A percentile compares a stretch with the other conserved stretches of the same genome.
These are phyloP conservation scores for Eulacestoma nigropectus DNA, from an alignment of 2,113 vertebrate species.

Conservation along the genomic window DNA sequence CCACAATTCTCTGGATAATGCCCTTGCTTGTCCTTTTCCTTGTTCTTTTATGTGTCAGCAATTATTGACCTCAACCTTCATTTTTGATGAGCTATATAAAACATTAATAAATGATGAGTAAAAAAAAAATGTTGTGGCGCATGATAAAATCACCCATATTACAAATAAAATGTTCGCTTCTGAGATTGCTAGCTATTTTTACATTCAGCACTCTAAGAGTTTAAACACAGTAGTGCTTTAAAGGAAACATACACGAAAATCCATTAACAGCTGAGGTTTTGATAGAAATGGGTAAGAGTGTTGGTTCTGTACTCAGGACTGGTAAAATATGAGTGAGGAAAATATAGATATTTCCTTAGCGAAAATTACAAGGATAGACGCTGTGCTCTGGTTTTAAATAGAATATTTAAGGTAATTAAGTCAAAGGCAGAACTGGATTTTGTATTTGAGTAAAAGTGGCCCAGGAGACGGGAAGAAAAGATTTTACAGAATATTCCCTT, in stretches of 20 bases:
- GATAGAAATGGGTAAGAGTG: background rate
- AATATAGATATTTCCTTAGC: background rate
- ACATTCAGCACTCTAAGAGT: background rate
- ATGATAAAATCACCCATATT: conserved; percentile 48
- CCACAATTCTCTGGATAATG: background rate
- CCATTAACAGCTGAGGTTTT: conserved; percentile 35
- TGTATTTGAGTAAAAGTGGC: background rate
- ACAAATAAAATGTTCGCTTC: conserved; percentile 59
- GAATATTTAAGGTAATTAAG: background rate
- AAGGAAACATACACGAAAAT: conserved; percentile 54
- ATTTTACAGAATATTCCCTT: background rate
- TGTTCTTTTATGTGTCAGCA: conserved; percentile 27
- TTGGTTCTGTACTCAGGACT: background rate
- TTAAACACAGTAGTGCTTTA: conserved; percentile 49
- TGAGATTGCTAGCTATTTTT: conserved; percentile 56
- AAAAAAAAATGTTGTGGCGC: conserved; percentile 19
- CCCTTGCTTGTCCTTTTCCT: conserved; percentile 36
- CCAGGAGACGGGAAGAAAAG: background rate
- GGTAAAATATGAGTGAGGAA: background rate
- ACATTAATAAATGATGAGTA: conserved; percentile 40
- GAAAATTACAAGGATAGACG: background rate
- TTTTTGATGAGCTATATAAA: conserved; percentile 48
- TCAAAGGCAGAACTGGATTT: background rate
- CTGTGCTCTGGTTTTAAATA: background rate
- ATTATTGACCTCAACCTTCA: conserved; percentile 38